A percentile compares a stretch with the other conserved stretches of the same genome.
Evolutionary conservation across 30 jellyfish, hydroid and myxozoan species (phyloP).

Genomic region (Cassiopea xamachana): DNA sequence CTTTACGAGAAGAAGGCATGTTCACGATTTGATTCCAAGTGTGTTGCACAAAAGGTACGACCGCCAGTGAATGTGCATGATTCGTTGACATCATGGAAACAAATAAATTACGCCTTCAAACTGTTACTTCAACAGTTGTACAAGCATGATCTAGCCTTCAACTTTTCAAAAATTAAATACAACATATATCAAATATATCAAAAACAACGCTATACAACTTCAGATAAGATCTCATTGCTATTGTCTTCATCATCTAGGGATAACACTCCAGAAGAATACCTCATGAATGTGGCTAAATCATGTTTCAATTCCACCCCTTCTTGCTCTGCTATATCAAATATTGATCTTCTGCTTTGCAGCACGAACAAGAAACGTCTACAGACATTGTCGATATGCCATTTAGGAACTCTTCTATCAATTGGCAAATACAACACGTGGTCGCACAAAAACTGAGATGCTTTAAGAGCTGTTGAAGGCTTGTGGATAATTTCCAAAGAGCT

Average conservation of each 20-base stretch:
- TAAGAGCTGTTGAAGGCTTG: conserved; percentile 32
- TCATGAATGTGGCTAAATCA: conserved; percentile 27
- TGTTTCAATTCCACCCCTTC: conserved; percentile 33
- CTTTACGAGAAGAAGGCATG: too few relatives aligned
- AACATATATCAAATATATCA: too few relatives aligned
- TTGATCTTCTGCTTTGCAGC: conserved; percentile 31
- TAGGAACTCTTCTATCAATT: conserved; percentile 51
- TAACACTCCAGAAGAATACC: not conserved
- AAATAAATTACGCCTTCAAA: too few relatives aligned
- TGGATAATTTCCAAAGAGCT: conserved; percentile 44
- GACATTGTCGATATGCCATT: conserved; percentile 42
- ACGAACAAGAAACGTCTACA: conserved; percentile 17
- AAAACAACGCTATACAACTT: not conserved
- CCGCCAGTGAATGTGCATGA: too few relatives aligned
- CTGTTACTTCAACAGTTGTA: too few relatives aligned
- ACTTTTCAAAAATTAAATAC: too few relatives aligned
- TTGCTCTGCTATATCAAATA: conserved; percentile 49
- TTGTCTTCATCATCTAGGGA: not conserved
- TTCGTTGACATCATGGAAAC: too few relatives aligned
- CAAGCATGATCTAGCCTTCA: too few relatives aligned
- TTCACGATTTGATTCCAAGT: too few relatives aligned
- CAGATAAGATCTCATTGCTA: not conserved
- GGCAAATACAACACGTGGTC: conserved; percentile 56
- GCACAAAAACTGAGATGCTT: conserved; percentile 43
- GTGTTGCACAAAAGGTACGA: too few relatives aligned